Percentiles rank a stretch among this genome's conserved stretches.
Evolutionary conservation across 2,888 invertebrate species (phyloP).

Genomic region (Pinctada fucata): DNA sequence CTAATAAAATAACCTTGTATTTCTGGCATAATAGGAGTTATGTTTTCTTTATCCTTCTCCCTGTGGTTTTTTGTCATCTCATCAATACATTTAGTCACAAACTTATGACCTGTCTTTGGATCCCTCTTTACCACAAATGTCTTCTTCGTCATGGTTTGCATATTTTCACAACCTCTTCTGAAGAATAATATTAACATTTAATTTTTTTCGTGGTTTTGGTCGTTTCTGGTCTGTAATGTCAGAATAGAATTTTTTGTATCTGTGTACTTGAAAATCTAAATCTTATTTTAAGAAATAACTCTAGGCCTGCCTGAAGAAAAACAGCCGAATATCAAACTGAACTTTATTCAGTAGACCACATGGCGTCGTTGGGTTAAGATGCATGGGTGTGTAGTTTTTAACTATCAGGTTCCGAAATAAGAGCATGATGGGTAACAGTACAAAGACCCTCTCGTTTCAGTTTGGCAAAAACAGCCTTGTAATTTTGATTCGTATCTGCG

Average conservation of each 20-base stretch:
- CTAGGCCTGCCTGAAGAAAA: constrained; percentile 20
- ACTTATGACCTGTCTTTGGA: constrained; percentile 22
- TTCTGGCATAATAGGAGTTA: too few relatives aligned
- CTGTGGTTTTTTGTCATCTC: constrained; percentile 22
- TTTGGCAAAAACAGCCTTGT: constrained; percentile 27
- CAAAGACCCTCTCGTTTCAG: constrained; percentile 21
- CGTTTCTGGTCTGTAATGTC: too few relatives aligned
- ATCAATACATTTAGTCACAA: constrained; percentile 24
- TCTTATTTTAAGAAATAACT: too few relatives aligned
- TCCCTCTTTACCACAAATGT: constrained; percentile 31
- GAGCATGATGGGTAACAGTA: background rate
- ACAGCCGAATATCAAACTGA: constrained; percentile 42
- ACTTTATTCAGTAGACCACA: constrained; percentile 39
- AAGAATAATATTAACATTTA: too few relatives aligned
- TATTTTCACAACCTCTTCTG: constrained; percentile 19
- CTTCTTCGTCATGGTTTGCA: constrained; percentile 28
- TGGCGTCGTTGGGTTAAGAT: constrained; percentile 30
- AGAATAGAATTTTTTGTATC: too few relatives aligned
- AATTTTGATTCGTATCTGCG: constrained; percentile 14
- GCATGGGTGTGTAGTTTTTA: constrained; percentile 11
- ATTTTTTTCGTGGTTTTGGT: too few relatives aligned
- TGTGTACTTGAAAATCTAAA: too few relatives aligned
- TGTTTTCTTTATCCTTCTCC: constrained; percentile 17
- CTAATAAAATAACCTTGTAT: too few relatives aligned
- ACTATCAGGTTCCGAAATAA: too few relatives aligned